Evolutionary conservation across 1,140 invertebrate species (phyloP).

Genomic region (Condylostylus longicornis): DNA sequence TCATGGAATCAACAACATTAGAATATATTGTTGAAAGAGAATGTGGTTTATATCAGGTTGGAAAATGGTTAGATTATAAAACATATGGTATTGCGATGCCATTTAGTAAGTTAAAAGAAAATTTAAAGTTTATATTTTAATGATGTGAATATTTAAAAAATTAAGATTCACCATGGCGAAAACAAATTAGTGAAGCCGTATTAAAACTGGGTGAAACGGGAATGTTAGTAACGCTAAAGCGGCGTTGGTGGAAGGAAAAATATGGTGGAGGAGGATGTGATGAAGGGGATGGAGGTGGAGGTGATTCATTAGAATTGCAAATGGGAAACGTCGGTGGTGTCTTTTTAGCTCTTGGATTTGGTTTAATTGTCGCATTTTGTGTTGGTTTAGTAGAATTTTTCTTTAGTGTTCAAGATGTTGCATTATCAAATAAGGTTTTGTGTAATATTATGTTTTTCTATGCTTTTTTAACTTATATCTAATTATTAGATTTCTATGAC

Average conservation of each 20-base stretch:
- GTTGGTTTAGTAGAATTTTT: conserved; percentile 63
- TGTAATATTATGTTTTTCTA: too few species aligned
- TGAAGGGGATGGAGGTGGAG: neutral
- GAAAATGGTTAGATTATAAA: conserved; percentile 70
- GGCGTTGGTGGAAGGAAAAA: conserved; percentile 64
- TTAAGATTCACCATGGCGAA: neutral
- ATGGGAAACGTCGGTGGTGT: conserved; percentile 79
- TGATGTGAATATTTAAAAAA: neutral
- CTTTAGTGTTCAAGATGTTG: conserved; percentile 64
- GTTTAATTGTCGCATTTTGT: conserved; percentile 45
- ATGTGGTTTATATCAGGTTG: conserved; percentile 85
- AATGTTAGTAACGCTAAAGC: conserved; percentile 48
- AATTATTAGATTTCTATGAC: conserved; percentile 41
- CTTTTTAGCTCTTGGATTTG: conserved; percentile 67
- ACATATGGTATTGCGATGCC: conserved; percentile 60
- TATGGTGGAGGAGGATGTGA: conserved; percentile 18
- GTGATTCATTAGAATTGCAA: conserved; percentile 39
- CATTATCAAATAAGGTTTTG: conserved; percentile 53
- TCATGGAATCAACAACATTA: conserved; percentile 88
- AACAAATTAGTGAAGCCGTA: conserved; percentile 48
- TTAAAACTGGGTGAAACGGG: conserved; percentile 62
- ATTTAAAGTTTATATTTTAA: neutral
- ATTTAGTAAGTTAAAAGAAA: conserved; percentile 41
- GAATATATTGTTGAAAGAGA: conserved; percentile 77
- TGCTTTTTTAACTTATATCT: too few species aligned